Evolutionary conservation across 2,797 vertebrate genomes (phyloP).

Genomic region (Crotalus adamanteus): DNA sequence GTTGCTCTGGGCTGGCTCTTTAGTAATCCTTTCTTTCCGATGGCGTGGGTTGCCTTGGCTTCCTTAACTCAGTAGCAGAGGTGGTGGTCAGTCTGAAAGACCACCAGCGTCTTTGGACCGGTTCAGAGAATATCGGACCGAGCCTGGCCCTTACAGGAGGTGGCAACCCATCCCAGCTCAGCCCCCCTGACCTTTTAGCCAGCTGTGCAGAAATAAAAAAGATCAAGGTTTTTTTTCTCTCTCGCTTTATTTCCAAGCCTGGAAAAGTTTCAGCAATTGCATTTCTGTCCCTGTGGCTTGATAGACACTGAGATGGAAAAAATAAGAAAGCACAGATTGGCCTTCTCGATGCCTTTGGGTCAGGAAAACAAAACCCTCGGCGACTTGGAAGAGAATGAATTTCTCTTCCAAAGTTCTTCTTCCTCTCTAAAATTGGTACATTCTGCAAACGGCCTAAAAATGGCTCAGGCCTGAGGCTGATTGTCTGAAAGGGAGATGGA

Average conservation of each 20-base stretch:
- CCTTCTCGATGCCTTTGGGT: not conserved
- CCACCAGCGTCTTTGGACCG: not conserved
- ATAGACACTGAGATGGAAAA: too few relatives aligned
- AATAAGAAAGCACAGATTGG: not conserved
- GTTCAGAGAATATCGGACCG: not conserved
- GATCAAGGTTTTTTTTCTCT: rapidly evolving
- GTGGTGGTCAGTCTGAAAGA: not conserved
- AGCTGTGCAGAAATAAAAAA: not conserved
- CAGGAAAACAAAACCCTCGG: not conserved
- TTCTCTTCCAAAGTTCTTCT: not conserved
- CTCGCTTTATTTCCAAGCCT: not conserved
- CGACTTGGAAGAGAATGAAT: not conserved
- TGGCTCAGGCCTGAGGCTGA: not conserved
- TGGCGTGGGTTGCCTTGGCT: not conserved
- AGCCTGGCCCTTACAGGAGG: too few relatives aligned
- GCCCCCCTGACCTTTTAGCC: not conserved
- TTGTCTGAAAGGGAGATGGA: not conserved
- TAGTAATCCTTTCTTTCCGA: not conserved
- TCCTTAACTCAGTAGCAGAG: not conserved
- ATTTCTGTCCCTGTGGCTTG: not conserved
- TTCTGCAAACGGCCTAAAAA: not conserved
- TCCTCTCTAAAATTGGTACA: not conserved
- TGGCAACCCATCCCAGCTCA: not conserved
- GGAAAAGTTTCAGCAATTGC: not conserved
- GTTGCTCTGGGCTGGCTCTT: not conserved